Evolutionary conservation across 2,113 vertebrate genomes (phyloP).

Genomic region (Podocnemis expansa): DNA sequence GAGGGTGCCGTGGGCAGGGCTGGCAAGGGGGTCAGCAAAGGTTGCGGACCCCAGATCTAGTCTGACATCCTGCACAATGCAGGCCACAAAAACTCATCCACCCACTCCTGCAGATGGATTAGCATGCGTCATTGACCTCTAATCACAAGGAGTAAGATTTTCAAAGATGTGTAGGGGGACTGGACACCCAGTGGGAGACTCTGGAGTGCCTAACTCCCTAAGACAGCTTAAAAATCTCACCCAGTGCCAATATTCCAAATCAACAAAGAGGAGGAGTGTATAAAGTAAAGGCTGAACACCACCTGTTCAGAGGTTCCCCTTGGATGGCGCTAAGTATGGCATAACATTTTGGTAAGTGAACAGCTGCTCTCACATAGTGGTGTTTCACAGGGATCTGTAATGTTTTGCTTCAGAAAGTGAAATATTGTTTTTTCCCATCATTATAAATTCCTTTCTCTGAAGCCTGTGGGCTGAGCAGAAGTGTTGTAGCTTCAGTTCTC

Average conservation of each 20-base stretch:
- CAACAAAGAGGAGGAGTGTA: not conserved
- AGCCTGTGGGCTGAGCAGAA: not conserved
- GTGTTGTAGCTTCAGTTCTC: not conserved
- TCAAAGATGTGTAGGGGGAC: not conserved
- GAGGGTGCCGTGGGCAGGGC: too few species aligned
- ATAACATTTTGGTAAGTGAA: not conserved
- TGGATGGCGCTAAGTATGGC: not conserved
- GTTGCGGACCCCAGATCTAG: too few species aligned
- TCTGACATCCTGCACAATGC: too few species aligned
- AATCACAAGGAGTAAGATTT: not conserved
- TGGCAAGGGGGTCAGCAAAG: too few species aligned
- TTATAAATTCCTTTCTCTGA: not conserved
- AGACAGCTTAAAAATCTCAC: not conserved
- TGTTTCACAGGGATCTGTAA: not conserved
- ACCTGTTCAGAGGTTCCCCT: not conserved
- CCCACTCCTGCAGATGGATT: too few species aligned
- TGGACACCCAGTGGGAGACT: not conserved
- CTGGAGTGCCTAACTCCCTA: not conserved
- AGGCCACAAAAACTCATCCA: too few species aligned
- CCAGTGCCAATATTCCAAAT: not conserved
- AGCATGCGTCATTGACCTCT: not conserved
- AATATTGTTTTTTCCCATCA: not conserved
- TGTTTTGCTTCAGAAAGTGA: not conserved
- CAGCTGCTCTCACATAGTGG: not conserved
- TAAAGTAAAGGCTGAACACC: not conserved